phyloP scores from a whole-genome alignment of 2,113 vertebrate species.

The Heloderma charlesbogerti region DNA sequence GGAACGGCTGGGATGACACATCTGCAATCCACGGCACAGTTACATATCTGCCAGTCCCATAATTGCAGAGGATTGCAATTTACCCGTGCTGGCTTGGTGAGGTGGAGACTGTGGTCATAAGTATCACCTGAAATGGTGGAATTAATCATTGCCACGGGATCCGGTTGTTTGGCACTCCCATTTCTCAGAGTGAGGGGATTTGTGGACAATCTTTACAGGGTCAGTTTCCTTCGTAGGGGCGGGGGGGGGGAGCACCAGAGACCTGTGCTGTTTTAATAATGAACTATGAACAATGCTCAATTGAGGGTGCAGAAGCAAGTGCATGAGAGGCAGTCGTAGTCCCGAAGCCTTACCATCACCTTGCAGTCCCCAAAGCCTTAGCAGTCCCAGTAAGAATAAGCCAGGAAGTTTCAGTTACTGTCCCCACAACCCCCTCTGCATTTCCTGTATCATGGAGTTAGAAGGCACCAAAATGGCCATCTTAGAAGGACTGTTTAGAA shows the following conservation, averaged over 20 bases:
- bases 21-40: neutral
- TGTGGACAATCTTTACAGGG: neutral
- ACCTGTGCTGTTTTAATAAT: neutral
- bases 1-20: neutral
- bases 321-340: no score
- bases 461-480: no score
- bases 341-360: no score
- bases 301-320: neutral
- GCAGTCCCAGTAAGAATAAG: neutral
- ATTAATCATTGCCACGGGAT: neutral
- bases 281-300: neutral
- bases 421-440: no score
- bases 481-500: no score
- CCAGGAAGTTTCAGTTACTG: neutral
- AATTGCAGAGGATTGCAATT: slow-evolving; percentile 10
- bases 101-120: neutral
- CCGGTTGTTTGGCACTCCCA: neutral
- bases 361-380: neutral
- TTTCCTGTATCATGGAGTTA: neutral
- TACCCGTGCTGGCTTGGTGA: neutral
- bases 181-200: neutral
- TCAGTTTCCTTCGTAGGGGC: neutral
- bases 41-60: neutral
- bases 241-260: no score
- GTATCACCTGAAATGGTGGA: neutral